phyloP scores from a whole-genome alignment of 2,113 vertebrate species.

The Albula glossodonta region DNA sequence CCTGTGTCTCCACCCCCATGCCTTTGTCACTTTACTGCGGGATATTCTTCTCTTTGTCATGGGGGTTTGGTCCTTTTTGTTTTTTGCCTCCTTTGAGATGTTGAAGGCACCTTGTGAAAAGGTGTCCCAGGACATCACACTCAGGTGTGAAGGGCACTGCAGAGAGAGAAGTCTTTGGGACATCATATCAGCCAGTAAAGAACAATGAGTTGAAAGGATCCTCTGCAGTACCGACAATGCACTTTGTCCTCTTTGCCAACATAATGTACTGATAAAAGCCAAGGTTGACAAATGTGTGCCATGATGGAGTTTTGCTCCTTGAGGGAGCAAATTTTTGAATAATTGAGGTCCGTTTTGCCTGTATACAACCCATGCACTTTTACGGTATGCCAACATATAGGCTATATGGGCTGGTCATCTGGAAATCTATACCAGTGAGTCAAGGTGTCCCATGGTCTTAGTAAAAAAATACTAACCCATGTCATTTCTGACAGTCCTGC shows the following conservation, averaged over 20 bases:
- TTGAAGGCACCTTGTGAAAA: neutral
- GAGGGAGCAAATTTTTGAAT: neutral
- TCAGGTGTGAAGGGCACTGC: neutral
- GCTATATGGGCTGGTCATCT: too few relatives aligned
- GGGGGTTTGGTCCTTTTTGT: neutral
- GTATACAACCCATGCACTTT: neutral
- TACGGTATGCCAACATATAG: neutral
- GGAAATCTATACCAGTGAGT: too few relatives aligned
- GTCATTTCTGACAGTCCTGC: too few relatives aligned
- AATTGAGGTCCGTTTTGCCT: neutral
- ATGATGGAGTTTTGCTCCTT: neutral
- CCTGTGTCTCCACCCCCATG: neutral
- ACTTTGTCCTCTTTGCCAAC: neutral
- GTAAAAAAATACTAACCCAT: too few relatives aligned
- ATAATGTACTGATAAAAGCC: neutral
- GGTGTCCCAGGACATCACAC: neutral
- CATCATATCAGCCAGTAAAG: neutral
- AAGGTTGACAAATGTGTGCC: neutral
- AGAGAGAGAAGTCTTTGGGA: neutral
- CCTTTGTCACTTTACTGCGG: constrained; percentile 15
- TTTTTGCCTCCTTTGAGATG: neutral
- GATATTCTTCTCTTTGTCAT: neutral
- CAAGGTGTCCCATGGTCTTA: too few relatives aligned
- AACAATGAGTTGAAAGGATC: neutral
- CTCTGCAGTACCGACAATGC: neutral